Percentiles rank a stretch among this genome's conserved stretches.
These are phyloP conservation scores for Elachura formosa DNA, from an alignment of 2,113 vertebrate species.

Conservation along the genomic window DNA sequence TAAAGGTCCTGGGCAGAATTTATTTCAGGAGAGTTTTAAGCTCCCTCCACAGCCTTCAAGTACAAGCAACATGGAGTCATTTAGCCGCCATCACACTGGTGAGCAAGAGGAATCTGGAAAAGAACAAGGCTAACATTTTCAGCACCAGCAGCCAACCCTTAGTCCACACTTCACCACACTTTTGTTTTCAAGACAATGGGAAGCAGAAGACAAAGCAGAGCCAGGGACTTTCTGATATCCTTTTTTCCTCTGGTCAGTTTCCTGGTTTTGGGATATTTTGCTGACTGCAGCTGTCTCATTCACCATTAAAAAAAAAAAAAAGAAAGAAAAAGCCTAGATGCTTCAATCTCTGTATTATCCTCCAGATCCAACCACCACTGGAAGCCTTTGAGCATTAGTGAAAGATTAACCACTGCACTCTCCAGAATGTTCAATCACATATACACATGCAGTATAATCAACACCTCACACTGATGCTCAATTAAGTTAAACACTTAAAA, in stretches of 20 bases:
- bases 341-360: background rate
- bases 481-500: background rate
- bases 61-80: background rate
- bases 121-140: background rate
- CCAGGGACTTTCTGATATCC: background rate
- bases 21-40: background rate
- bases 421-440: background rate
- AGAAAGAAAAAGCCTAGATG: background rate
- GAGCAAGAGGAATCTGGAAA: background rate
- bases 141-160: background rate
- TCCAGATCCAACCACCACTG: background rate
- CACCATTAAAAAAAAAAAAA: background rate
- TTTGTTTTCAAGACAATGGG: background rate
- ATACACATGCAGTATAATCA: background rate
- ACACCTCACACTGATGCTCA: background rate
- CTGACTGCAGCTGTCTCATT: background rate
- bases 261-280: background rate
- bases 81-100: background rate
- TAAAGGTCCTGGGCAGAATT: rapidly evolving
- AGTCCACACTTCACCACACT: rapidly evolving
- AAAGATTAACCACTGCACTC: background rate
- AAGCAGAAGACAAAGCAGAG: background rate
- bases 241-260: background rate
- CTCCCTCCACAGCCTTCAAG: background rate
- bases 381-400: background rate